Evolutionary conservation across 2,888 invertebrate genomes (phyloP), one percentile per base, ranked within the genome.

Genomic region (Neria commutata): DNA sequence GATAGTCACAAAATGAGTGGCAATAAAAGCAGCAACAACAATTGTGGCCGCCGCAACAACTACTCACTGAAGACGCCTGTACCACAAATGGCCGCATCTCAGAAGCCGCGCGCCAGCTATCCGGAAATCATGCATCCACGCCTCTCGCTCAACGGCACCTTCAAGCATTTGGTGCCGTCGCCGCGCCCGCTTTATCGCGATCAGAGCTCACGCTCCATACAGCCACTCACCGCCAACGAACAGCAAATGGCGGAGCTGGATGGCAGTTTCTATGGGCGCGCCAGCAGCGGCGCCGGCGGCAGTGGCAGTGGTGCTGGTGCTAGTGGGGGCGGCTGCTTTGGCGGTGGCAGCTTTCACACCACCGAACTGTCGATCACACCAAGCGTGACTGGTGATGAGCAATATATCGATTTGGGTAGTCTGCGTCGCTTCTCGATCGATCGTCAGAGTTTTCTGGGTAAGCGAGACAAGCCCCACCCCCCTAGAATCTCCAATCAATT

Each of bases 381-480:
- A 58, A 76, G 78, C 57, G 71, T 77, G 65, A 65, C 72, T 62
- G 73, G 74, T 63, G 80, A 80, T 69, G 79, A 80, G 63, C 80
- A 78, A 63, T 78, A 71, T 33, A 79, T 80, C 66, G 78, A 80
- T 71, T 72, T 80, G 75, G 79, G 81, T 66, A 80, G 80, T 66
- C 65, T 80, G 60, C 75, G 79, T 56, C 78, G 79, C 68, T 80
- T 80, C 67, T 80, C 79, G 52, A 80, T 81, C 68, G 80, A 80
- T 76, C 79, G 81, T 48, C 80, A 79, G 63, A 80, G 81, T 73
- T 80, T 80, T 71, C 75, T 79, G 60, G 80, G 81, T 80, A 80
- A 80, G 81, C 64, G 48, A 50, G n/a, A 48, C 23, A 25, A n/a
- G 34, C 19, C 34, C 26, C 45, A n/a, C n/a, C n/a, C n/a, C n/a